Evolutionary conservation across 2,888 invertebrate species (phyloP), one percentile per base, ranked within the genome.

Genomic region (Erynnis tages): DNA sequence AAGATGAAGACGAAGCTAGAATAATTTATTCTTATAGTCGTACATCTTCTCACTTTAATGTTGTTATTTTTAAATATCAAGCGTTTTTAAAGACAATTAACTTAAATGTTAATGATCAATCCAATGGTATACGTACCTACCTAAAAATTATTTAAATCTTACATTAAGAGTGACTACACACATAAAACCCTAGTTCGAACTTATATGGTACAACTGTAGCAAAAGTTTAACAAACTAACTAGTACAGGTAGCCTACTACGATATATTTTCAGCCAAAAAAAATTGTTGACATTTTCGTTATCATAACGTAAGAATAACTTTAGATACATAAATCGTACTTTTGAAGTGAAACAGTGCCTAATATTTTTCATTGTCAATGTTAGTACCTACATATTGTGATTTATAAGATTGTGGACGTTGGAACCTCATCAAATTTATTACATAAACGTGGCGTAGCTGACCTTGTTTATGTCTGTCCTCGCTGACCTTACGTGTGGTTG

Each of bases 1-100:
- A 78, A 74, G 79, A 78, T 70, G 76, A 78, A 74, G 79, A 78
- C 69, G 76, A 58, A 62, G 62, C 61, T 49, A 57, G 50, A 53
- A 65, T 58, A 57, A 59, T 58, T 17, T 61, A 59, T 63, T 53
- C 45, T 56, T 55, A n/a, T 44, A 40, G 6, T 4, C n/a, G 34
- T 32, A 34, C 34, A 17, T 14, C 38, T 6, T 1, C 21, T 8
- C 10, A 19, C 38, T 48, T 30, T 19, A n/a, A 8, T n/a, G 21
- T 30, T 6, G 7, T 13, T 38, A 21, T 38, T 30, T 23, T 14
- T 19, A 30, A 30, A 30, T 30, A 30, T 14, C 7, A 30, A 30
- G 14, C 2, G 8, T 30, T 30, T 30, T 30, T 7, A n/a, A 2
- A 30, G 30, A 16, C 14, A 16, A 23, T 35, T 34, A 23, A 25